A percentile compares a stretch with the other conserved stretches of the same genome.
Evolutionary conservation across 2,888 invertebrate genomes (phyloP).

Genomic region (Phortica okadai): DNA sequence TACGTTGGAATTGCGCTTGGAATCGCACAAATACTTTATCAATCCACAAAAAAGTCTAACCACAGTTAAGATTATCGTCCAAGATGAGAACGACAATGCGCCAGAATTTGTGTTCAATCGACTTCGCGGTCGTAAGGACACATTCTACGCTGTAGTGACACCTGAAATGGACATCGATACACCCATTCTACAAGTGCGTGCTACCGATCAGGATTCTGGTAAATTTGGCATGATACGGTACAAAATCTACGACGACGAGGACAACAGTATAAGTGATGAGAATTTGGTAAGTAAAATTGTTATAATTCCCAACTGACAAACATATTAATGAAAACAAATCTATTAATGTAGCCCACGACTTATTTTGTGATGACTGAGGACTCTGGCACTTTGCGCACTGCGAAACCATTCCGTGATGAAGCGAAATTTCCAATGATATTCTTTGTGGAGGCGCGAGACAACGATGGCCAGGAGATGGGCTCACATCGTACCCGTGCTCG

Average conservation of each 20-base stretch:
- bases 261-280: constrained; percentile 66
- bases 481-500: constrained; percentile 74
- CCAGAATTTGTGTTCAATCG: constrained; percentile 88
- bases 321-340: background rate
- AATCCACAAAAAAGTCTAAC: constrained; percentile 87
- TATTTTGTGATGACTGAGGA: constrained; percentile 85
- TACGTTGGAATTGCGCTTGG: constrained; percentile 85
- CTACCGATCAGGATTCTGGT: constrained; percentile 91
- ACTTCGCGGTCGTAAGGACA: constrained; percentile 80
- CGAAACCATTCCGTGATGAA: constrained; percentile 84
- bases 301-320: background rate
- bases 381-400: constrained; percentile 86
- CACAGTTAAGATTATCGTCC: constrained; percentile 87
- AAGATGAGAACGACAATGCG: constrained; percentile 92
- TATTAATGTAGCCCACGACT: constrained; percentile 66
- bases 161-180: constrained; percentile 85
- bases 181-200: constrained; percentile 88
- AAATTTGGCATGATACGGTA: constrained; percentile 88
- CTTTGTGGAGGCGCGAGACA: constrained; percentile 81
- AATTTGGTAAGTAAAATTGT: constrained; percentile 60
- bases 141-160: constrained; percentile 89
- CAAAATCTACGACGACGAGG: constrained; percentile 75
- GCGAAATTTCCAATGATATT: constrained; percentile 85
- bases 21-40: constrained; percentile 87
- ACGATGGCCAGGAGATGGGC: constrained; percentile 77